Percentiles rank a stretch among this genome's conserved stretches.
Conservation (phyloP, 2,113 vertebrate species). For the Oncorhynchus mykiss region DNA sequence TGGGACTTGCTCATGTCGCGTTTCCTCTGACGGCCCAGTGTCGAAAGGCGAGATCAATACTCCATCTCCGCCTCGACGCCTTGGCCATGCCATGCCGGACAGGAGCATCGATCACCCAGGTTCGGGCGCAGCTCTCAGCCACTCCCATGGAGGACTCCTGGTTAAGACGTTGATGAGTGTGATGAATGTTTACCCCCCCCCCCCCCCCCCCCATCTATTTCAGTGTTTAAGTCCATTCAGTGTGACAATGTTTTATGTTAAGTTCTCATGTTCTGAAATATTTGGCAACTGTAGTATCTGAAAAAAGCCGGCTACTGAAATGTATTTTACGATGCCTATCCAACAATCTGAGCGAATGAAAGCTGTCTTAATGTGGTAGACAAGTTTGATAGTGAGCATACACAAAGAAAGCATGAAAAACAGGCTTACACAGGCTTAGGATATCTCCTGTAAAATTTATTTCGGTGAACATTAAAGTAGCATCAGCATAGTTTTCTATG, state of each 20-base stretch:
- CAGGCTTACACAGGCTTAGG: slow-evolving; percentile 9
- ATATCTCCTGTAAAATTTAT: slow-evolving; percentile 65
- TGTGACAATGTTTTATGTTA: background rate
- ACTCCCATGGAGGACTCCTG: background rate
- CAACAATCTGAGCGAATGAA: background rate
- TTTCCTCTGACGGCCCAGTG: slow-evolving; percentile 29
- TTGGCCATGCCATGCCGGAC: slow-evolving; percentile 14
- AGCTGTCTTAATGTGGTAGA: background rate
- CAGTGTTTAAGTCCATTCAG: background rate
- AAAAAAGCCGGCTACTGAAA: background rate
- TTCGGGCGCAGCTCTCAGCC: background rate
- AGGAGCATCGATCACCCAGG: slow-evolving; percentile 33
- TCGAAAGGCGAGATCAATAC: slow-evolving; percentile 57
- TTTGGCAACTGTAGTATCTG: background rate
- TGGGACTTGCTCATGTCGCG: slow-evolving; percentile 36
- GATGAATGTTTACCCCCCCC: too few species aligned
- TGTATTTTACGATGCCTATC: background rate
- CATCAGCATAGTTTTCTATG: slow-evolving; percentile 69
- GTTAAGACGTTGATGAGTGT: background rate
- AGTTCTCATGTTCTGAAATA: background rate
- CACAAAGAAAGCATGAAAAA: background rate
- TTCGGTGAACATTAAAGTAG: slow-evolving; percentile 62
- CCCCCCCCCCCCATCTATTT: background rate
- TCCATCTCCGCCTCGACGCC: slow-evolving; percentile 31
- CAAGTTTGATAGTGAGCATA: background rate